Conservation (phyloP, 2,888 invertebrate genomes). For the Plagodis dolabraria region DNA sequence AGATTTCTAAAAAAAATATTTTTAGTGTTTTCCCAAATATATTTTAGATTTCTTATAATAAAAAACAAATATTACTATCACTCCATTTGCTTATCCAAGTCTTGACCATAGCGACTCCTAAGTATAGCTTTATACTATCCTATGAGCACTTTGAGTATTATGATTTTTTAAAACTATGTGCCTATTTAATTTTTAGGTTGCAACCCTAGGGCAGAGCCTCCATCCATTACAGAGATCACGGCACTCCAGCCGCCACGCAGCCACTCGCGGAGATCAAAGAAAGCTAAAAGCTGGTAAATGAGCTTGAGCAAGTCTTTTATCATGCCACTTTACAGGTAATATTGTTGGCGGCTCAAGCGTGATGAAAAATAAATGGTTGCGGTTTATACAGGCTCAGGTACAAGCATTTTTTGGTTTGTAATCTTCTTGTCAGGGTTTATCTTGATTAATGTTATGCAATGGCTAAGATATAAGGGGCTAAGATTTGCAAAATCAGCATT, state of each 20-base stretch:
- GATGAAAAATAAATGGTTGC: conserved; percentile 9
- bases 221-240: conserved; percentile 73
- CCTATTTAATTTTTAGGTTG: conserved; percentile 1
- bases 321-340: conserved; percentile 24
- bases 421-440: too few relatives aligned
- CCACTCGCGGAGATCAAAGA: conserved; percentile 66
- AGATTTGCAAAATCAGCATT: neutral
- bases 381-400: neutral
- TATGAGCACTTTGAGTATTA: too few relatives aligned
- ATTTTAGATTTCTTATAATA: too few relatives aligned
- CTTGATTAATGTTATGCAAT: too few relatives aligned
- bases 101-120: too few relatives aligned
- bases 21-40: too few relatives aligned
- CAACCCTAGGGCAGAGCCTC: conserved; percentile 54
- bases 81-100: too few relatives aligned
- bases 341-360: conserved; percentile 13
- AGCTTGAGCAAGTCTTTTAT: conserved; percentile 32
- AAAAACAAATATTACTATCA: too few relatives aligned
- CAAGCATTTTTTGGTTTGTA: neutral
- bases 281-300: conserved; percentile 43
- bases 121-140: too few relatives aligned
- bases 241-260: conserved; percentile 56
- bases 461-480: neutral
- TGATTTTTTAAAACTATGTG: too few relatives aligned
- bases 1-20: too few relatives aligned